phyloP scores from a whole-genome alignment of 2,888 invertebrate genomes.

The Rhaphigaster nebulosa region DNA sequence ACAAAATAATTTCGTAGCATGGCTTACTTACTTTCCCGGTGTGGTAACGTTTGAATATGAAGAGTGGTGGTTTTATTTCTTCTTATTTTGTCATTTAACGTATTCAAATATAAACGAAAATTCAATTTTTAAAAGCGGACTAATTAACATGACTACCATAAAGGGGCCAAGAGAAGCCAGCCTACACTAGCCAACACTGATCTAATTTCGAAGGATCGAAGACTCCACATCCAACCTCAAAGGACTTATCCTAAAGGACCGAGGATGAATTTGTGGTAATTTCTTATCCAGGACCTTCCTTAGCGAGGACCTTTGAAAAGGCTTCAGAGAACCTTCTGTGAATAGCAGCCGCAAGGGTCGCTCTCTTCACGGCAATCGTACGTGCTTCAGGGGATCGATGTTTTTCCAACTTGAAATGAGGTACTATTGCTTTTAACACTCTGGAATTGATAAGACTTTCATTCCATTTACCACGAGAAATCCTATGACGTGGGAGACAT shows the following conservation, averaged over 20 bases:
- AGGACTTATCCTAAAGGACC: slow-evolving; percentile 31
- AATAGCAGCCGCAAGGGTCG: background rate
- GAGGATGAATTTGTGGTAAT: slow-evolving; percentile 44
- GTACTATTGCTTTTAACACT: background rate
- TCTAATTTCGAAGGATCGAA: slow-evolving; percentile 36
- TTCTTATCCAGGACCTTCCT: slow-evolving; percentile 25
- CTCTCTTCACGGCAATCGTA: slow-evolving; percentile 8
- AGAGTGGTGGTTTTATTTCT: too few species aligned
- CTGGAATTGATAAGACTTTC: background rate
- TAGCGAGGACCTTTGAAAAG: slow-evolving; percentile 5
- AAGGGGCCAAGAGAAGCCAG: background rate
- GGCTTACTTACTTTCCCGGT: too few species aligned
- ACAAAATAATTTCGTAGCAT: too few species aligned
- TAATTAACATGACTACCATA: background rate
- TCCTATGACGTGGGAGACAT: background rate
- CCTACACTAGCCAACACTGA: background rate
- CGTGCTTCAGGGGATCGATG: background rate
- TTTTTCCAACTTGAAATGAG: background rate
- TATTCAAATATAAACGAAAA: too few species aligned
- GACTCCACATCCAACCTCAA: slow-evolving; percentile 37
- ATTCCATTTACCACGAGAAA: background rate
- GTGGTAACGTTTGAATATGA: too few species aligned
- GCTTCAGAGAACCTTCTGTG: background rate
- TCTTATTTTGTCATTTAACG: too few species aligned
- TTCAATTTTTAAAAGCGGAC: background rate